phyloP scores from a whole-genome alignment of 2,888 invertebrate genomes.

The Chironomus tentans region DNA sequence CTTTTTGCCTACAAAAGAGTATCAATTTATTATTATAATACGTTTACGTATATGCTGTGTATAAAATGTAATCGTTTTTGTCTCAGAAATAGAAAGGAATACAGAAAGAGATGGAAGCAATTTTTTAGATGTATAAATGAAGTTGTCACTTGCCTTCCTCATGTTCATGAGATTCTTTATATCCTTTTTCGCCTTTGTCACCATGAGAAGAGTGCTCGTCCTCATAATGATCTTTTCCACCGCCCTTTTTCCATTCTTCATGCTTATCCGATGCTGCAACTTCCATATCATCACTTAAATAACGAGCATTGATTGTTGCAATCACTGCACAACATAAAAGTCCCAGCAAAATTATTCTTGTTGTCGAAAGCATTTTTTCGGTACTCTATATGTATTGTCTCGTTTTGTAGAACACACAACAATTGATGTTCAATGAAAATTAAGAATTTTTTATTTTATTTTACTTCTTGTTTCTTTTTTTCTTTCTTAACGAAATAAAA shows the following conservation, averaged over 20 bases:
- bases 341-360: conserved; percentile 29
- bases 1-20: conserved; percentile 47
- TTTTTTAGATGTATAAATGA: not conserved
- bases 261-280: conserved; percentile 38
- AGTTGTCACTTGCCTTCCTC: conserved; percentile 44
- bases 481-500: too few relatives aligned
- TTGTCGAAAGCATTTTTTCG: conserved; percentile 29
- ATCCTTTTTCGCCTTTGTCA: conserved; percentile 52
- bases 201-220: conserved; percentile 57
- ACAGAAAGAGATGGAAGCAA: not conserved
- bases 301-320: conserved; percentile 29
- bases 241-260: conserved; percentile 47
- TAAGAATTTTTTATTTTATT: not conserved
- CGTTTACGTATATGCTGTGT: not conserved
- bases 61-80: conserved; percentile 49
- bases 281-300: conserved; percentile 34
- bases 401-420: not conserved
- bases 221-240: conserved; percentile 56
- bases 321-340: conserved; percentile 29
- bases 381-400: not conserved
- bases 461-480: not conserved
- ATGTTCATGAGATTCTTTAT: conserved; percentile 59
- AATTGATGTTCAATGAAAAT: not conserved
- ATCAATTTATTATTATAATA: not conserved
- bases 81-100: conserved; percentile 50